Conservation (phyloP, 2,113 vertebrate genomes). For the Trogon melanurus region DNA sequence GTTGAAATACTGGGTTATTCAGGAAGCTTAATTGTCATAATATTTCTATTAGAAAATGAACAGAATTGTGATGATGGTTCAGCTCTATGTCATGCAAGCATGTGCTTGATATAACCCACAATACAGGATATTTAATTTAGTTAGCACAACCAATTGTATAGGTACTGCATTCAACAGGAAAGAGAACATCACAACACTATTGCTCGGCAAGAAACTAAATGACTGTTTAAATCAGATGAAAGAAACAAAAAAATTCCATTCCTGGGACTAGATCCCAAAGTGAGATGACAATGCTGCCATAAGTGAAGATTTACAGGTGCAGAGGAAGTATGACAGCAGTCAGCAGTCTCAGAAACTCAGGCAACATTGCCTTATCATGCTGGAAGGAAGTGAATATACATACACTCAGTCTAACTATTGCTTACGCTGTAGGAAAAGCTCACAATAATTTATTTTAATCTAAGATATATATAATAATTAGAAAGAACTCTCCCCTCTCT, state of each 20-base stretch:
- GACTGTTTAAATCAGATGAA: background rate
- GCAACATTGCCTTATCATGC: background rate
- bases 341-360: background rate
- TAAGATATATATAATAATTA: background rate
- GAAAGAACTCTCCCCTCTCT: background rate
- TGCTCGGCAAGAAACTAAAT: background rate
- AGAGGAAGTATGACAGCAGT: background rate
- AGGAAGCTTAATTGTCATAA: conserved; percentile 68
- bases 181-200: background rate
- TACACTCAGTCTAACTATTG: background rate
- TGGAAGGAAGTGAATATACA: background rate
- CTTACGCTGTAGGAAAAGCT: background rate
- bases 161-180: conserved; percentile 17
- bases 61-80: conserved; percentile 6
- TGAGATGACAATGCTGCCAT: background rate
- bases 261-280: background rate
- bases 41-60: conserved; percentile 63
- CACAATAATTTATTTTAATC: background rate
- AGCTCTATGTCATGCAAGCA: background rate
- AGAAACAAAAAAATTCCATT: background rate
- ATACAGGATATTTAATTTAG: conserved; percentile 57
- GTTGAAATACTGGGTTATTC: conserved; percentile 40
- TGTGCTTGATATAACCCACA: conserved; percentile 55
- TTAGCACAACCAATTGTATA: background rate
- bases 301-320: background rate